Percentiles rank a stretch among this genome's conserved stretches.
These are phyloP conservation scores for Vidua chalybeata DNA, from an alignment of 2,113 vertebrate species.

Conservation along the genomic window DNA sequence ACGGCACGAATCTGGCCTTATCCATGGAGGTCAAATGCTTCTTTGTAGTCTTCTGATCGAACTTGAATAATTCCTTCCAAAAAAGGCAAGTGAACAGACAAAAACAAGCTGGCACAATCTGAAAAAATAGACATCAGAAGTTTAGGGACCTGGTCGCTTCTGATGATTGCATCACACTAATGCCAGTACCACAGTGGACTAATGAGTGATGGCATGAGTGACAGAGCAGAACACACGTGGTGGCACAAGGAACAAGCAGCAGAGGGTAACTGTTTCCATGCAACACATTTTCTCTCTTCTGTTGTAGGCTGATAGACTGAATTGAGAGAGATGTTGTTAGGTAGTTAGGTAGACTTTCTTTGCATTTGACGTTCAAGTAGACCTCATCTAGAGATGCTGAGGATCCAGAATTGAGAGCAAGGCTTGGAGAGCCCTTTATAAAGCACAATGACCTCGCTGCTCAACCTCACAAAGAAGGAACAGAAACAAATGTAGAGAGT, in stretches of 20 bases:
- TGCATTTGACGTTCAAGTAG: background rate
- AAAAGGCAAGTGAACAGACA: background rate
- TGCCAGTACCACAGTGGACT: background rate
- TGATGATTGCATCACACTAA: background rate
- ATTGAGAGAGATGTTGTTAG: background rate
- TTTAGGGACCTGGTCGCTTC: background rate
- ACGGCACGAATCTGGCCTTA: background rate
- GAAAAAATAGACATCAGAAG: background rate
- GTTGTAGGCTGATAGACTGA: background rate
- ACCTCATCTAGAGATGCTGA: background rate
- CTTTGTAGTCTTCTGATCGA: background rate
- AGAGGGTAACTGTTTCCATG: background rate
- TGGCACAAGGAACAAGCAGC: background rate
- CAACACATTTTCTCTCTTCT: background rate
- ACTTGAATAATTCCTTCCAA: background rate
- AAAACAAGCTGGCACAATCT: background rate
- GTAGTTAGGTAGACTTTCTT: background rate
- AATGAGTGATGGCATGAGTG: background rate
- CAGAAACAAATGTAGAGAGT: background rate
- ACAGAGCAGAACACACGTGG: background rate
- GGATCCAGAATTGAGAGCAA: background rate
- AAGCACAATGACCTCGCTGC: background rate
- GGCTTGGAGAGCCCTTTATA: background rate
- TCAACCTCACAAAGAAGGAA: background rate
- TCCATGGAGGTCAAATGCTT: background rate